Evolutionary conservation across 2,888 invertebrate genomes (phyloP).

Genomic region (Patella caerulea): DNA sequence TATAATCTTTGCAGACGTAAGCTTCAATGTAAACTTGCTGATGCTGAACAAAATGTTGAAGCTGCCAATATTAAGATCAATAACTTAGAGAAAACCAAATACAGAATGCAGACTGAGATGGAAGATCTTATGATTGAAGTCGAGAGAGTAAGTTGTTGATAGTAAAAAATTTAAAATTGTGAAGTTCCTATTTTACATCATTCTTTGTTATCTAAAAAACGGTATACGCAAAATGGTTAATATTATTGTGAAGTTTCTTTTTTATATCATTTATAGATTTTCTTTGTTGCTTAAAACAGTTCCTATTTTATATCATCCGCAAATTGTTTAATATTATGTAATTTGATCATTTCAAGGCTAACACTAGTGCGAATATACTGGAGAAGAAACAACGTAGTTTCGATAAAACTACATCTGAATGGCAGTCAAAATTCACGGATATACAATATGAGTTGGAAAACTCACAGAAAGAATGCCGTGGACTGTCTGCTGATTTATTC

Average conservation of each 20-base stretch:
- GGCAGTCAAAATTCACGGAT: slow-evolving; percentile 98
- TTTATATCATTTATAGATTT: background rate
- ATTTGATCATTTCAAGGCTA: slow-evolving; percentile 33
- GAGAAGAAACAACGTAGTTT: slow-evolving; percentile 99
- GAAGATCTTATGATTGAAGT: slow-evolving; percentile 98
- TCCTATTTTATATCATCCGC: too few species aligned
- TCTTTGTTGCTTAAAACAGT: background rate
- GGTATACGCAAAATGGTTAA: background rate
- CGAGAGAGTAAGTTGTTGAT: slow-evolving; percentile 84
- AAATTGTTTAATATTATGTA: background rate
- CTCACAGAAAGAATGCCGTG: slow-evolving; percentile 98
- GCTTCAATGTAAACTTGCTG: slow-evolving; percentile 93
- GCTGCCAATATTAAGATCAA: slow-evolving; percentile 97
- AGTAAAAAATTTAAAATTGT: background rate
- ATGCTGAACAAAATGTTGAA: slow-evolving; percentile 97
- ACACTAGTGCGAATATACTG: slow-evolving; percentile 81
- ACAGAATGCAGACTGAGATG: slow-evolving; percentile 94
- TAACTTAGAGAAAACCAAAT: slow-evolving; percentile 97
- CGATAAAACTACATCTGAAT: slow-evolving; percentile 99
- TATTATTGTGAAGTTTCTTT: background rate
- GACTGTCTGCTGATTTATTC: slow-evolving; percentile 99
- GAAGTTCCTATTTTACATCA: too few species aligned
- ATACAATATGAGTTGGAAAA: slow-evolving; percentile 89
- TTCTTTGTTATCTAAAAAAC: too few species aligned
- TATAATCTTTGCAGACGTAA: slow-evolving; percentile 73